A percentile compares a stretch with the other conserved stretches of the same genome.
phyloP scores from a whole-genome alignment of 2,797 vertebrate genomes.

The Xenopus petersii region DNA sequence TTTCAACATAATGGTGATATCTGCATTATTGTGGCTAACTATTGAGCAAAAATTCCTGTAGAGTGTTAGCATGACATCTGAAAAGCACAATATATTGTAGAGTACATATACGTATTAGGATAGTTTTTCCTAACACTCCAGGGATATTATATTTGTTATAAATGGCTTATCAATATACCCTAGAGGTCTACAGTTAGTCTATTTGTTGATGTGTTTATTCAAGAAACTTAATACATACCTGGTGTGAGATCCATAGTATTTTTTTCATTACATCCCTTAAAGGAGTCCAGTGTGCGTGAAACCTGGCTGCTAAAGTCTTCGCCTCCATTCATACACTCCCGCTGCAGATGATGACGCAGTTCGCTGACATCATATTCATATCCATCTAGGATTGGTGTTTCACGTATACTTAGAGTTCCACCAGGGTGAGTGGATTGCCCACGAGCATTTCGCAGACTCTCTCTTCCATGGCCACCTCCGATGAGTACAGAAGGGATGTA shows the following conservation, averaged over 20 bases:
- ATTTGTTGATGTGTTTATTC: too few species aligned
- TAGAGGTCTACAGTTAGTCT: too few species aligned
- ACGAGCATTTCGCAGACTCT: slow-evolving; percentile 90
- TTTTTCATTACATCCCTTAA: slow-evolving; percentile 97
- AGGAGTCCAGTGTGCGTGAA: slow-evolving; percentile 91
- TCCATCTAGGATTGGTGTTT: slow-evolving; percentile 94
- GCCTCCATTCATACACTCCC: slow-evolving; percentile 96
- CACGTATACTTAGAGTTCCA: slow-evolving; percentile 92
- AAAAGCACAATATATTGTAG: too few species aligned
- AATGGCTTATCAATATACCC: too few species aligned
- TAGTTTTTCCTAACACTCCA: too few species aligned
- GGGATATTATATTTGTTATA: too few species aligned
- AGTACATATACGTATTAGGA: too few species aligned
- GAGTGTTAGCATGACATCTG: too few species aligned
- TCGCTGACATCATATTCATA: slow-evolving; percentile 97
- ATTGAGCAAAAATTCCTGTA: too few species aligned
- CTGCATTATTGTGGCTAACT: too few species aligned
- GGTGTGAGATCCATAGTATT: slow-evolving; percentile 90
- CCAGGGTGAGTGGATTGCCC: slow-evolving; percentile 94
- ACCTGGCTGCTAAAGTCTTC: slow-evolving; percentile 96
- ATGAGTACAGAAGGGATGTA: slow-evolving; percentile 97
- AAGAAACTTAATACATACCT: slow-evolving; percentile 63
- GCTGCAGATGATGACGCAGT: slow-evolving; percentile 92
- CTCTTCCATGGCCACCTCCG: slow-evolving; percentile 85
- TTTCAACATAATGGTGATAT: too few species aligned